A percentile compares a stretch with the other conserved stretches of the same genome.
These are phyloP conservation scores for Bilobella aurantiaca DNA, from an alignment of 1,140 invertebrate genomes.

Conservation along the genomic window DNA sequence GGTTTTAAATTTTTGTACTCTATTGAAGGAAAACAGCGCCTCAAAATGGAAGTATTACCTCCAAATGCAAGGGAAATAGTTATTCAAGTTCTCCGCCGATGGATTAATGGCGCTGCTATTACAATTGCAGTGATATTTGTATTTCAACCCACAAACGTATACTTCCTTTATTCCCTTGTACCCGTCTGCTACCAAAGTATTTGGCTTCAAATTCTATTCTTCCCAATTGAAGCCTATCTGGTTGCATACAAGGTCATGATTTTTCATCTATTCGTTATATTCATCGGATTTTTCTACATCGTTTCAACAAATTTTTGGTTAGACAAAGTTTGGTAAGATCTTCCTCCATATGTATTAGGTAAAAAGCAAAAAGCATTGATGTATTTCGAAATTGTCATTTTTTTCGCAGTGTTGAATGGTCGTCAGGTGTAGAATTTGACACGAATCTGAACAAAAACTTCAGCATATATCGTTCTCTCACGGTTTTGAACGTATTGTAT, in stretches of 20 bases:
- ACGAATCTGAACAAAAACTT: background rate
- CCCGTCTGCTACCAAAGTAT: background rate
- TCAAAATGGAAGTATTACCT: background rate
- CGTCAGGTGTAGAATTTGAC: background rate
- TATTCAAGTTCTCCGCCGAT: background rate
- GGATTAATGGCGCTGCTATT: background rate
- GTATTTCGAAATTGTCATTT: background rate
- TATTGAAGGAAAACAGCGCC: background rate
- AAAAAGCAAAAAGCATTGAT: background rate
- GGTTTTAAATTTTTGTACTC: background rate
- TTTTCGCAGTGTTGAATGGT: background rate
- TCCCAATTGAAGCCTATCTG: background rate
- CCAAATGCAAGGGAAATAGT: background rate
- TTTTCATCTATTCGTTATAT: background rate
- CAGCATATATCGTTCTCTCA: background rate
- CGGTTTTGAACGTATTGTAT: background rate
- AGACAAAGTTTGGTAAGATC: background rate
- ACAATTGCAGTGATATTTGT: background rate
- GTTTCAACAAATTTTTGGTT: background rate
- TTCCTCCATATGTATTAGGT: too few species aligned
- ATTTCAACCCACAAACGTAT: background rate
- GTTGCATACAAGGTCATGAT: constrained; percentile 3
- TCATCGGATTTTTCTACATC: background rate
- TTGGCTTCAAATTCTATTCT: background rate
- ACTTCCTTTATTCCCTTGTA: background rate